Evolutionary conservation across 2,888 invertebrate genomes (phyloP).

Genomic region (Ariolimax columbianus): DNA sequence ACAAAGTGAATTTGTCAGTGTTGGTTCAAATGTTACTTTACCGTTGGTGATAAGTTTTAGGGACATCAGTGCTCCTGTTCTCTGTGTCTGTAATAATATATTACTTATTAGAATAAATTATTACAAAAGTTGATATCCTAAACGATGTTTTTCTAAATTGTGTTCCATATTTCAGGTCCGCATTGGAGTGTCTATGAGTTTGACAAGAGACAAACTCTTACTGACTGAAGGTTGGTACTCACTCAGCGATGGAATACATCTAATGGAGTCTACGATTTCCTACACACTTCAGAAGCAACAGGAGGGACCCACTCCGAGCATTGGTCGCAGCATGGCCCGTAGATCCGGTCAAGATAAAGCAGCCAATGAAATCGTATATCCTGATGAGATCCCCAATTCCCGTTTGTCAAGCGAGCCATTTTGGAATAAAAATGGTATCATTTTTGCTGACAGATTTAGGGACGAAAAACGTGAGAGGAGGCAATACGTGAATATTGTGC

Average conservation of each 20-base stretch:
- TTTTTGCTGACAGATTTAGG: neutral
- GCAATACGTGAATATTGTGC: neutral
- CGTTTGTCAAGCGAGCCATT: neutral
- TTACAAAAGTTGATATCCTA: too few relatives aligned
- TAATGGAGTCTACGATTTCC: constrained; percentile 54
- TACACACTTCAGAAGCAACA: constrained; percentile 51
- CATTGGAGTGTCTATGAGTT: constrained; percentile 55
- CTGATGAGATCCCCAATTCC: neutral
- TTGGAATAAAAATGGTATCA: neutral
- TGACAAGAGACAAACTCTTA: constrained; percentile 52
- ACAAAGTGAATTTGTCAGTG: too few relatives aligned
- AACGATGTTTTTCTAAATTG: too few relatives aligned
- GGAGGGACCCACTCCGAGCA: neutral
- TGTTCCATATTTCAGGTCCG: constrained; percentile 51
- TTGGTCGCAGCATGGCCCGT: neutral
- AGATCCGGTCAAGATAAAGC: neutral
- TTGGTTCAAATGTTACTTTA: too few relatives aligned
- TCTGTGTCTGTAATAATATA: too few relatives aligned
- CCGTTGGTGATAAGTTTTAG: too few relatives aligned
- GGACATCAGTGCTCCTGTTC: too few relatives aligned
- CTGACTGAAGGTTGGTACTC: constrained; percentile 59
- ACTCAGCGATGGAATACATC: constrained; percentile 50
- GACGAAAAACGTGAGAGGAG: neutral
- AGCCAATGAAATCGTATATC: neutral
- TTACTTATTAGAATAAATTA: too few relatives aligned